Percentiles rank a stretch among this genome's conserved stretches.
phyloP scores from a whole-genome alignment of 2,888 invertebrate species.

The Pristionchus fissidentatus region DNA sequence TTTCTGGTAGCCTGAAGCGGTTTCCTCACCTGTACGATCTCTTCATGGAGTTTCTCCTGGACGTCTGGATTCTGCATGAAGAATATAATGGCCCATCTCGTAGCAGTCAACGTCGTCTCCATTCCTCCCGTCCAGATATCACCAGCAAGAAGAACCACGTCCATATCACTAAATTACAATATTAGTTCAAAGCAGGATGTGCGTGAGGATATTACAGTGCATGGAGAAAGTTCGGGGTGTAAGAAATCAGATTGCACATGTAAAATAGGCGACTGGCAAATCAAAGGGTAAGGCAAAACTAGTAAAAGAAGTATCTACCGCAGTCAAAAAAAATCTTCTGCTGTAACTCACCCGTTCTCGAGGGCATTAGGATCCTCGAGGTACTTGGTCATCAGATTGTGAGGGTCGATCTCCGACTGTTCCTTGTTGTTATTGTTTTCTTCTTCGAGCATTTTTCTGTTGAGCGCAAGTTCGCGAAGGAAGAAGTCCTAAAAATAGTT shows the following conservation, averaged over 20 bases:
- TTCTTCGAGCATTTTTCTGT: background rate
- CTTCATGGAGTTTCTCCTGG: conserved; percentile 59
- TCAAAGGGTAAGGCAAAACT: no score
- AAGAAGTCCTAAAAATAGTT: conserved; percentile 12
- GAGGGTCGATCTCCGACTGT: background rate
- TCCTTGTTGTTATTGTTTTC: background rate
- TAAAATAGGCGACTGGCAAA: no score
- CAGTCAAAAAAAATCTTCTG: background rate
- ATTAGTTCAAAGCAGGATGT: no score
- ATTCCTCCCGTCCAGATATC: conserved; percentile 75
- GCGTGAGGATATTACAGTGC: no score
- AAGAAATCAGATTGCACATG: no score
- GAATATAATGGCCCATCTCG: conserved; percentile 72
- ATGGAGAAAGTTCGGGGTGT: no score
- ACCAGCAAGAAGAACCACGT: conserved; percentile 68
- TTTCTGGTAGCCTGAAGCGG: background rate
- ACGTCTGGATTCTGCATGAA: conserved; percentile 68
- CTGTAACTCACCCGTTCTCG: background rate
- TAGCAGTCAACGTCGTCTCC: conserved; percentile 72
- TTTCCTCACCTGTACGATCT: conserved; percentile 49
- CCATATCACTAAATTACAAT: conserved; percentile 58
- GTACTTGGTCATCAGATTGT: background rate
- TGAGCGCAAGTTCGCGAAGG: background rate
- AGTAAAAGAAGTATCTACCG: no score
- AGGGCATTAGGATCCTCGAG: background rate